phyloP scores from a whole-genome alignment of 2,888 invertebrate genomes.

The Lithophane semibrunnea region DNA sequence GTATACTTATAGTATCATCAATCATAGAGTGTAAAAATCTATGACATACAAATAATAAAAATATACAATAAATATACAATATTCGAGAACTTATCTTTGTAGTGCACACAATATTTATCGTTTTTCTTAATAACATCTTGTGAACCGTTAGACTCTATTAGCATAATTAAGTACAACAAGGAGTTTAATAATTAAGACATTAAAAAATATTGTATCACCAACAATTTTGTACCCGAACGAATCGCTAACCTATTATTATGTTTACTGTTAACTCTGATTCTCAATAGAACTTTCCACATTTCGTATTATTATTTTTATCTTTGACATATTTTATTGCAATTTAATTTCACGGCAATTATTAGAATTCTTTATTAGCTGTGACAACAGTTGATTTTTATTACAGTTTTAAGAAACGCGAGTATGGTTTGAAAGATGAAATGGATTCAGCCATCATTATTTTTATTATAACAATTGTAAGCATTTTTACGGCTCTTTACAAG shows the following conservation, averaged over 20 bases:
- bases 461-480: constrained; percentile 47
- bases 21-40: no score
- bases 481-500: background rate
- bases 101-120: background rate
- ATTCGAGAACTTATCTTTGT: no score
- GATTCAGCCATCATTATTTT: constrained; percentile 41
- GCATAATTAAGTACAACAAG: constrained; percentile 11
- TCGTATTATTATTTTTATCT: constrained; percentile 28
- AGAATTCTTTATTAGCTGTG: constrained; percentile 3
- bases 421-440: constrained; percentile 59
- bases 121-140: constrained; percentile 8
- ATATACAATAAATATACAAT: no score
- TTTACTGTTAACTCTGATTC: background rate
- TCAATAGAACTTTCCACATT: constrained; percentile 6
- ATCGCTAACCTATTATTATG: background rate
- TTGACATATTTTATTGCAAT: constrained; percentile 38
- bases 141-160: constrained; percentile 13
- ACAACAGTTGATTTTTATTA: constrained; percentile 17
- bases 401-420: constrained; percentile 16
- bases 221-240: constrained; percentile 16
- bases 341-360: constrained; percentile 60
- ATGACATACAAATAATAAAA: no score
- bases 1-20: no score
- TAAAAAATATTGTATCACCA: constrained; percentile 17
- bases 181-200: constrained; percentile 17